Conservation (phyloP, 2,888 invertebrate species). For the Xanthia icteritia region DNA sequence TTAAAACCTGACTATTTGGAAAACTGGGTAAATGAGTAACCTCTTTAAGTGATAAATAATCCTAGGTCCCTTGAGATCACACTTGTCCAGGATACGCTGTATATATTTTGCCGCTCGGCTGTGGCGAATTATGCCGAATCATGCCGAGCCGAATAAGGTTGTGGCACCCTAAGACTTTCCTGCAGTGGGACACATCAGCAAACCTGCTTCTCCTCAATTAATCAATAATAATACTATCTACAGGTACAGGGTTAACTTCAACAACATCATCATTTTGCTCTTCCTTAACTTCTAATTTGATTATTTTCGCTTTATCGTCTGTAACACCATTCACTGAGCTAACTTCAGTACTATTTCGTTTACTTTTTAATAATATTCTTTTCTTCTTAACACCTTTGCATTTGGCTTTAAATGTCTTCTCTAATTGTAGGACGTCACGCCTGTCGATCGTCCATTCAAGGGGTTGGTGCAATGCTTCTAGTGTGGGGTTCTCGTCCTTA, state of each 20-base stretch:
- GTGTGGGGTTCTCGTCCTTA: slow-evolving; percentile 92
- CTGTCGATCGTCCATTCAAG: slow-evolving; percentile 94
- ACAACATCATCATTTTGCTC: slow-evolving; percentile 57
- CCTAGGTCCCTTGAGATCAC: too few relatives aligned
- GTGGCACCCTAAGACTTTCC: too few relatives aligned
- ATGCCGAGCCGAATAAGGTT: too few relatives aligned
- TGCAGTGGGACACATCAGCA: too few relatives aligned
- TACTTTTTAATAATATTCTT: slow-evolving; percentile 80
- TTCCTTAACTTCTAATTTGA: slow-evolving; percentile 79
- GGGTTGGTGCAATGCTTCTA: slow-evolving; percentile 28
- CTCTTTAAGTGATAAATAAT: too few relatives aligned
- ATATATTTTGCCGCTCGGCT: not conserved
- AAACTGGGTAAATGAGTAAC: too few relatives aligned
- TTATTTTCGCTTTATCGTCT: slow-evolving; percentile 78
- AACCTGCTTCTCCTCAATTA: not conserved
- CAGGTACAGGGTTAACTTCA: slow-evolving; percentile 34
- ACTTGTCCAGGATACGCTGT: too few relatives aligned
- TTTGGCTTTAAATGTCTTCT: slow-evolving; percentile 89
- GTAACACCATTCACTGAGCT: slow-evolving; percentile 36
- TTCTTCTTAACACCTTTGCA: slow-evolving; percentile 88
- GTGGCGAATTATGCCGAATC: not conserved
- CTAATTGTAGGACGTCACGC: slow-evolving; percentile 90
- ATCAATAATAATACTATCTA: slow-evolving; percentile 21
- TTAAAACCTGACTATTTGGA: too few relatives aligned
- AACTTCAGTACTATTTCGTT: slow-evolving; percentile 73